These are phyloP conservation scores for Sinodicranocentrus sp. DNA, from an alignment of 2,888 invertebrate species.

Conservation along the genomic window DNA sequence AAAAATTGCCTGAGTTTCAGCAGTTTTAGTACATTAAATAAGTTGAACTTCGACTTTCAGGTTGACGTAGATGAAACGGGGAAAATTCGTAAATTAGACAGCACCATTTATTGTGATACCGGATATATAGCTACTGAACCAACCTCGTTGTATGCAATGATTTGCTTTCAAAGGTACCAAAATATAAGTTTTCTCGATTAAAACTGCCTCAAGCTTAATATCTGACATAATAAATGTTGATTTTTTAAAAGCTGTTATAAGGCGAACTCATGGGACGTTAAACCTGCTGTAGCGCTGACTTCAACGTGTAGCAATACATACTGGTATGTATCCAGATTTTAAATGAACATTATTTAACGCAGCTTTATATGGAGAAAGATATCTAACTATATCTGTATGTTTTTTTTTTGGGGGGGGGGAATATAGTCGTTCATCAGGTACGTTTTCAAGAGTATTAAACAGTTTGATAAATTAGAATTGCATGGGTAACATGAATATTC, in stretches of 20 bases:
- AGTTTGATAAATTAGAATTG: too few relatives aligned
- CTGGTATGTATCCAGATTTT: slow-evolving; percentile 85
- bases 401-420: too few relatives aligned
- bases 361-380: too few relatives aligned
- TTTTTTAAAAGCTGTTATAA: not conserved
- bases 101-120: slow-evolving; percentile 80
- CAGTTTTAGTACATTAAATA: too few relatives aligned
- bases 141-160: slow-evolving; percentile 77
- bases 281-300: slow-evolving; percentile 83
- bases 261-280: not conserved
- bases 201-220: not conserved
- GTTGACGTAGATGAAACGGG: slow-evolving; percentile 80
- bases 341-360: slow-evolving; percentile 83
- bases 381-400: too few relatives aligned
- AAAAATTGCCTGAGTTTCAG: too few relatives aligned
- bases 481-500: too few relatives aligned
- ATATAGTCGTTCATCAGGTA: too few relatives aligned
- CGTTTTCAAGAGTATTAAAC: too few relatives aligned
- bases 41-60: too few relatives aligned
- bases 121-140: slow-evolving; percentile 81
- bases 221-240: not conserved
- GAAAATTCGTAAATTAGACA: slow-evolving; percentile 84
- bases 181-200: too few relatives aligned
- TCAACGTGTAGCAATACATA: slow-evolving; percentile 84
- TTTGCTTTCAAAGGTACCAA: slow-evolving; percentile 80